A percentile compares a stretch with the other conserved stretches of the same genome.
phyloP scores from a whole-genome alignment of 2,797 vertebrate genomes.

The Lithobates sylvaticus region DNA sequence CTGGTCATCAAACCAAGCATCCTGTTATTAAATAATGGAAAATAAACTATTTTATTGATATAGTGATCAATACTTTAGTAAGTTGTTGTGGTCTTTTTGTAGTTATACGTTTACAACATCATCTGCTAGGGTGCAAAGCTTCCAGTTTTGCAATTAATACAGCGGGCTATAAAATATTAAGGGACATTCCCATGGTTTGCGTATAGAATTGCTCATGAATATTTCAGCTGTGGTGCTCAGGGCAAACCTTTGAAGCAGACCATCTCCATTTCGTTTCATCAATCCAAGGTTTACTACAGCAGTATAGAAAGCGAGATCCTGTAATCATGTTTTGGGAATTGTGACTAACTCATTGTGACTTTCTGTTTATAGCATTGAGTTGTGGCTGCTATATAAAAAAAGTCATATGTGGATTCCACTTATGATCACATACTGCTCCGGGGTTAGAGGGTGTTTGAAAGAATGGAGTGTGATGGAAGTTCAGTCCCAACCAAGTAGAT shows the following conservation, averaged over 20 bases:
- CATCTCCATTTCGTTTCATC: slow-evolving; percentile 7
- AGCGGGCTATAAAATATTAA: slow-evolving; percentile 53
- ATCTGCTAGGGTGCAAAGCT: background rate
- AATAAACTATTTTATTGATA: no score
- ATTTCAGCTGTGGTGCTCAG: slow-evolving; percentile 23
- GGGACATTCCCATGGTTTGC: background rate
- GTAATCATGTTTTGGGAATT: background rate
- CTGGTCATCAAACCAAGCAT: no score
- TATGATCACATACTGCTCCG: no score
- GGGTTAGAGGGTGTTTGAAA: no score
- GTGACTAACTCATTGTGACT: no score
- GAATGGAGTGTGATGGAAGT: no score
- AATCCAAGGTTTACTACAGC: slow-evolving; percentile 1
- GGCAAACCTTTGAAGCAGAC: slow-evolving; percentile 13
- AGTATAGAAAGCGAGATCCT: slow-evolving; percentile 27
- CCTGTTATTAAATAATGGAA: no score
- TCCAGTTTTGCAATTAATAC: slow-evolving; percentile 19
- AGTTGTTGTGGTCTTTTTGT: background rate
- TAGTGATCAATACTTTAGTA: no score
- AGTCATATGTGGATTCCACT: no score
- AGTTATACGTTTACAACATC: background rate
- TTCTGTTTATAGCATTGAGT: background rate
- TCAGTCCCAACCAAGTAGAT: no score
- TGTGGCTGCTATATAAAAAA: no score
- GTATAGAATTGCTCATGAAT: slow-evolving; percentile 54